Conservation (phyloP, 2,797 vertebrate genomes). For the Parambassis ranga region DNA sequence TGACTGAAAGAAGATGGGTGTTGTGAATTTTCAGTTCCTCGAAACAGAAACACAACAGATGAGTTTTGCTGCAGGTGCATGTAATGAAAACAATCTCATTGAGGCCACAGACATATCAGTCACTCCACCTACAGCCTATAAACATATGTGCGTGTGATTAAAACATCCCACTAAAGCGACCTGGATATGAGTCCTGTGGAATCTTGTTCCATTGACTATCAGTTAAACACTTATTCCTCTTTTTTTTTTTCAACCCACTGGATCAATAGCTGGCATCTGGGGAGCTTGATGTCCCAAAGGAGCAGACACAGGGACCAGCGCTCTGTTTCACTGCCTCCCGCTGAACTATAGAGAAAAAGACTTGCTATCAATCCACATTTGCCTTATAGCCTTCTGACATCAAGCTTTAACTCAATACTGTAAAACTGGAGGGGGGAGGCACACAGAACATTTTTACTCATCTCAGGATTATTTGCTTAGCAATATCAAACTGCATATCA, state of each 20-base stretch:
- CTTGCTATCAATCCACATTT: conserved; percentile 29
- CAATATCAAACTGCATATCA: conserved; percentile 39
- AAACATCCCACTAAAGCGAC: no score
- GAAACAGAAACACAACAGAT: no score
- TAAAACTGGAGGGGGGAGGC: conserved; percentile 13
- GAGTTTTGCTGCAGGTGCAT: no score
- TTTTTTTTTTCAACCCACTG: conserved; percentile 15
- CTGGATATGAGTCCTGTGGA: no score
- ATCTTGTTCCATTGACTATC: conserved; percentile 22
- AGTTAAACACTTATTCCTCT: conserved; percentile 26
- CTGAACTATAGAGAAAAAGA: conserved; percentile 4
- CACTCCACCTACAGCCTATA: no score
- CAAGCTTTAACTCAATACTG: conserved; percentile 8
- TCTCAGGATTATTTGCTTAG: conserved; percentile 49
- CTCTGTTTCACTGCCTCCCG: neutral
- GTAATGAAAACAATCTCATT: no score
- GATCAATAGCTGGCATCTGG: conserved; percentile 47
- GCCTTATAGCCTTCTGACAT: neutral
- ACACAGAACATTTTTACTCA: conserved; percentile 26
- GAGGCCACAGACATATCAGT: no score
- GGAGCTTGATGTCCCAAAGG: conserved; percentile 25
- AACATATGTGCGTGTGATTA: neutral
- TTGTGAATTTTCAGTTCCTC: no score
- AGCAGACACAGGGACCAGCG: neutral
- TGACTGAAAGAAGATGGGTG: no score